Evolutionary conservation across 2,888 invertebrate species (phyloP).

Genomic region (Dione juno): DNA sequence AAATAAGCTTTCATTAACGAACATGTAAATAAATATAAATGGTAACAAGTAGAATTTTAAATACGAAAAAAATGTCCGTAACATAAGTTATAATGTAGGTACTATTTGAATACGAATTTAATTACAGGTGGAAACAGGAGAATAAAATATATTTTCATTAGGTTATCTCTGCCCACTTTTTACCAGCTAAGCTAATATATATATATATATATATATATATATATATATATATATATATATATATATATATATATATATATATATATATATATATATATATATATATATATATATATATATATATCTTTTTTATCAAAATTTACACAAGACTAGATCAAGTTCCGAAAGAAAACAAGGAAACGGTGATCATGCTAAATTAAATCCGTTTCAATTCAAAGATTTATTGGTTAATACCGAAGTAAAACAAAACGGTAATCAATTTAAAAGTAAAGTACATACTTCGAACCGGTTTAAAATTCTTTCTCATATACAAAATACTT

Average conservation of each 20-base stretch:
- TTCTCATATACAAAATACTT: slow-evolving; percentile 24
- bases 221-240: too few relatives aligned
- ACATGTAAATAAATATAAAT: not conserved
- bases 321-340: not conserved
- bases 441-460: slow-evolving; percentile 30
- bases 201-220: too few relatives aligned
- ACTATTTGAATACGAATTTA: too few relatives aligned
- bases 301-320: not conserved
- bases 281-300: too few relatives aligned
- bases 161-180: too few relatives aligned
- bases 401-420: slow-evolving; percentile 29
- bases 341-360: not conserved
- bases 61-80: not conserved
- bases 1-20: not conserved
- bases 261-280: too few relatives aligned
- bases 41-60: not conserved
- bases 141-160: too few relatives aligned
- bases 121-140: too few relatives aligned
- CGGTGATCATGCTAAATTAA: slow-evolving; percentile 2
- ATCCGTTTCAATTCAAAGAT: slow-evolving; percentile 24
- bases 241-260: too few relatives aligned
- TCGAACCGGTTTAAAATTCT: slow-evolving; percentile 27
- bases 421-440: slow-evolving; percentile 37
- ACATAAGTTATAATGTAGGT: too few relatives aligned
- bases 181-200: too few relatives aligned